A percentile compares a stretch with the other conserved stretches of the same genome.
Conservation (phyloP, 2,797 vertebrate species). For the Platalea minor region DNA sequence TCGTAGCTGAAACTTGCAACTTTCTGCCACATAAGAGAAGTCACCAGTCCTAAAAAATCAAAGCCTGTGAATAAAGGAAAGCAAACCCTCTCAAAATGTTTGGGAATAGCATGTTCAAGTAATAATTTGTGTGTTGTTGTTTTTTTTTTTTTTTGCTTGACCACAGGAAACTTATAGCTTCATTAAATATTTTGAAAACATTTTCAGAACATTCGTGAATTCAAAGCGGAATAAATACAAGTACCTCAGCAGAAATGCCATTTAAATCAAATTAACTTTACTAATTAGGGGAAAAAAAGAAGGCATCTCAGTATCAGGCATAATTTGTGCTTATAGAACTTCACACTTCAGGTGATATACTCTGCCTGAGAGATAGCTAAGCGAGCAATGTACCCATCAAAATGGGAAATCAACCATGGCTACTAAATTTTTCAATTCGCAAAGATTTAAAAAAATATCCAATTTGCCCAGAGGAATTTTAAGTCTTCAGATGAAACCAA, state of each 20-base stretch:
- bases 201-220: slow-evolving; percentile 53
- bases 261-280: slow-evolving; percentile 77
- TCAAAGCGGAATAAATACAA: slow-evolving; percentile 64
- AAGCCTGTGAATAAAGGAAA: slow-evolving; percentile 49
- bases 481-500: slow-evolving; percentile 44
- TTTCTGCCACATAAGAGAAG: not conserved
- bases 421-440: slow-evolving; percentile 39
- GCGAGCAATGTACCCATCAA: slow-evolving; percentile 41
- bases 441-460: not conserved
- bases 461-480: slow-evolving; percentile 25
- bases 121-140: not conserved
- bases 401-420: slow-evolving; percentile 44
- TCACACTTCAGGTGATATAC: slow-evolving; percentile 63
- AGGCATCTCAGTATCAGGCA: slow-evolving; percentile 52
- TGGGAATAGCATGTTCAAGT: slow-evolving; percentile 26
- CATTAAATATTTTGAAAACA: slow-evolving; percentile 68
- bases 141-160: slow-evolving; percentile 1
- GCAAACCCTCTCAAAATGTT: slow-evolving; percentile 15
- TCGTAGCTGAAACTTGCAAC: not conserved
- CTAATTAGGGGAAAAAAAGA: slow-evolving; percentile 63
- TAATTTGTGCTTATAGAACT: slow-evolving; percentile 68
- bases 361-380: slow-evolving; percentile 52
- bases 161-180: slow-evolving; percentile 56
- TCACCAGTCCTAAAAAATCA: slow-evolving; percentile 15
- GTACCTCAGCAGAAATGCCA: slow-evolving; percentile 62